These are phyloP conservation scores for Stegastes partitus DNA, from an alignment of 2,113 vertebrate genomes.

Conservation along the genomic window DNA sequence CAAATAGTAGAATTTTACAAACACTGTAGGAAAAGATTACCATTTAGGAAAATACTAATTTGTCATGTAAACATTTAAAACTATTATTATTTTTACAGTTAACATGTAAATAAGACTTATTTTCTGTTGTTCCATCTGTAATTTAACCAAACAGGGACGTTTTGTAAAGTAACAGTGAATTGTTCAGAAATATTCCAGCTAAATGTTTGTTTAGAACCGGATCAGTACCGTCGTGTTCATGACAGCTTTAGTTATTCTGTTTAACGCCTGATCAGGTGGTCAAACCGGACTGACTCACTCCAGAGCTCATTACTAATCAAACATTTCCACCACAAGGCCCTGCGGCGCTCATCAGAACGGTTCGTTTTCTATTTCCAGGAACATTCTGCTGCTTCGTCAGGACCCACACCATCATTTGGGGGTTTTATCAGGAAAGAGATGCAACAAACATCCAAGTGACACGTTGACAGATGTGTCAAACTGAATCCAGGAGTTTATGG, in stretches of 20 bases:
- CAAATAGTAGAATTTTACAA: too few species aligned
- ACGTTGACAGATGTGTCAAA: not conserved
- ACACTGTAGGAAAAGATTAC: too few species aligned
- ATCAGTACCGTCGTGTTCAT: not conserved
- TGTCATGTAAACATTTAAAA: too few species aligned
- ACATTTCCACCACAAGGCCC: conserved; percentile 43
- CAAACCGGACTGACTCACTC: conserved; percentile 39
- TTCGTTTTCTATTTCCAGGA: conserved; percentile 16
- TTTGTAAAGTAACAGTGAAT: too few species aligned
- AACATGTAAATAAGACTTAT: too few species aligned
- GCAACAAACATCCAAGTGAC: not conserved
- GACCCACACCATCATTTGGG: not conserved
- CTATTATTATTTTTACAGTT: too few species aligned
- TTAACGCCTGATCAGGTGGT: conserved; percentile 40
- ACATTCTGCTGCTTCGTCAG: not conserved
- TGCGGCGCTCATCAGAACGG: conserved; percentile 44
- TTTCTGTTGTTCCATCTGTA: too few species aligned
- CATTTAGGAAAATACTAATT: too few species aligned
- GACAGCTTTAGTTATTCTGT: conserved; percentile 37
- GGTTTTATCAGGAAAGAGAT: not conserved
- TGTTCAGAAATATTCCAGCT: too few species aligned
- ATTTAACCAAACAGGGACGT: too few species aligned
- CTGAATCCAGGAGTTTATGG: not conserved
- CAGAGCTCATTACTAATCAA: conserved; percentile 49
- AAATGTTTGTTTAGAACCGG: too few species aligned